Evolutionary conservation across 2,888 invertebrate genomes (phyloP).

Genomic region (Acanthosoma haemorrhoidale): DNA sequence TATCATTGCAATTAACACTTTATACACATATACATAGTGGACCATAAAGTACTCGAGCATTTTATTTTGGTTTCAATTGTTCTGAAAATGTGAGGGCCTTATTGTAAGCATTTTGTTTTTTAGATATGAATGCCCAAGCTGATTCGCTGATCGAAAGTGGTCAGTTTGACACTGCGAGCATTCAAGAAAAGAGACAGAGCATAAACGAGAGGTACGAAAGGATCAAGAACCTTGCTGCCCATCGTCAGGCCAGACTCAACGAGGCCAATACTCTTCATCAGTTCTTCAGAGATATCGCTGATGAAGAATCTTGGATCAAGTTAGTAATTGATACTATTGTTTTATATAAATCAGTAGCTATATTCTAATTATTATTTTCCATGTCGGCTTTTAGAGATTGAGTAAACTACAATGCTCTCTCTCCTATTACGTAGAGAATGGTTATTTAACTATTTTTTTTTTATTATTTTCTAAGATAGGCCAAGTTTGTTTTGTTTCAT

Average conservation of each 20-base stretch:
- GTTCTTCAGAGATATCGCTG: conserved; percentile 98
- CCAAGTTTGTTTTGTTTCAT: no score
- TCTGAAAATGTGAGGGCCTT: neutral
- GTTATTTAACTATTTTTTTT: no score
- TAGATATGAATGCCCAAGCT: conserved; percentile 91
- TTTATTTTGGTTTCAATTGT: neutral
- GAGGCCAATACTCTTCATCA: conserved; percentile 98
- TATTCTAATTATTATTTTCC: no score
- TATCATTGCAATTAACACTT: neutral
- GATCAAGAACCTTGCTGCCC: conserved; percentile 84
- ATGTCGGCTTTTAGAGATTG: no score
- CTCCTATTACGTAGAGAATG: no score
- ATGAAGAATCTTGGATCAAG: conserved; percentile 99
- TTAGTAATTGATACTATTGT: conserved; percentile 45
- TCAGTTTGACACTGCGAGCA: conserved; percentile 94
- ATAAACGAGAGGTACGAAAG: conserved; percentile 96
- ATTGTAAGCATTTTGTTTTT: conserved; percentile 35
- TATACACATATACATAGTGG: neutral
- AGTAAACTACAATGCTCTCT: no score
- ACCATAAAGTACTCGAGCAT: neutral
- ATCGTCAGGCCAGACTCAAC: conserved; percentile 84
- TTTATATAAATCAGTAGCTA: no score
- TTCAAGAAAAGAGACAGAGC: conserved; percentile 87
- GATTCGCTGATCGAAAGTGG: conserved; percentile 93
- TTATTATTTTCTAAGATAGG: no score